Percentiles rank a stretch among this genome's conserved stretches.
These are phyloP conservation scores for Ciconia maguari DNA, from an alignment of 2,113 vertebrate genomes.

Conservation along the genomic window DNA sequence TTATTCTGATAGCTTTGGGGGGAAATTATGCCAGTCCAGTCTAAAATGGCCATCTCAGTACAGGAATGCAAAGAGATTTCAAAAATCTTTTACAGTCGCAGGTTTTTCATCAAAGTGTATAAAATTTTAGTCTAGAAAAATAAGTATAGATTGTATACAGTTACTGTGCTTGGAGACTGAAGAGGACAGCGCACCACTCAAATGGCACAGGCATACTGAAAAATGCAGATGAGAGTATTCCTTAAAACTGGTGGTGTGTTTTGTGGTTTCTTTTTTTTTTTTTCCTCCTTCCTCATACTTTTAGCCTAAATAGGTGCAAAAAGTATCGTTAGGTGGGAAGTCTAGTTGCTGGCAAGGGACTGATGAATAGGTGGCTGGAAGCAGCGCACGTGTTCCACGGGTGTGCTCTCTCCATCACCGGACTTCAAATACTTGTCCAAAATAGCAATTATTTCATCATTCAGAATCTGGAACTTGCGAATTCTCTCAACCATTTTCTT, in stretches of 20 bases:
- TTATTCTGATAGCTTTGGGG: background rate
- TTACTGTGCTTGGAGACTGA: constrained; percentile 57
- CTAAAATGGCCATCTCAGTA: background rate
- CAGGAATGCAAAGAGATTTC: constrained; percentile 24
- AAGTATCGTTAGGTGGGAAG: background rate
- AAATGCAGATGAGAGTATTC: constrained; percentile 7
- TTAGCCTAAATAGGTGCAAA: background rate
- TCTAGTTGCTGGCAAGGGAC: constrained; percentile 92
- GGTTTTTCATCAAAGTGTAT: constrained; percentile 68
- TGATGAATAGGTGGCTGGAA: constrained; percentile 99
- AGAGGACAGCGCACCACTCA: constrained; percentile 21
- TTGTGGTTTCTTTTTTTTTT: background rate
- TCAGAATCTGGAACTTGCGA: constrained; percentile 95
- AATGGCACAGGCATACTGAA: constrained; percentile 40
- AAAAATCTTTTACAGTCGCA: constrained; percentile 13
- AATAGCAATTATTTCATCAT: constrained; percentile 92
- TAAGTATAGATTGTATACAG: constrained; percentile 74
- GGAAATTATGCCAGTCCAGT: background rate
- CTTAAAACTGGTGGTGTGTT: background rate
- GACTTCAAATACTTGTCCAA: constrained; percentile 97
- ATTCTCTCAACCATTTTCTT: constrained; percentile 99
- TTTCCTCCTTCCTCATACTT: background rate
- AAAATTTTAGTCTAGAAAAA: constrained; percentile 79
- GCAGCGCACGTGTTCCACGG: constrained; percentile 95
- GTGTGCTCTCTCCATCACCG: constrained; percentile 91